Evolutionary conservation across 1,140 invertebrate species (phyloP).

Genomic region (Drosophila grimshawi): DNA sequence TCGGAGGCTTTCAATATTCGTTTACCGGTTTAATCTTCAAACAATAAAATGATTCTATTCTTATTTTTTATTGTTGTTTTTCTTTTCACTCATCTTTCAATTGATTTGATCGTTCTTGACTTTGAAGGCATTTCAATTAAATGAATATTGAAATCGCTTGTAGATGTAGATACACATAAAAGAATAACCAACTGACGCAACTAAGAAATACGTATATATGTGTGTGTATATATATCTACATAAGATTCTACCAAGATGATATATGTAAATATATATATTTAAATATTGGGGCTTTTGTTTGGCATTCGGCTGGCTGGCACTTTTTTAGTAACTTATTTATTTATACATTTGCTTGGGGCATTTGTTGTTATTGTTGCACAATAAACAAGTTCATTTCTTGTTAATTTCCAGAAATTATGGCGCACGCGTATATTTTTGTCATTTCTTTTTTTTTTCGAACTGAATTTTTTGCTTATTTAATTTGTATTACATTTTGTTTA

Average conservation of each 20-base stretch:
- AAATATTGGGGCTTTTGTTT: constrained; percentile 23
- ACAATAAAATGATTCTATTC: background rate
- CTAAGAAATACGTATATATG: constrained; percentile 26
- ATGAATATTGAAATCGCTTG: constrained; percentile 24
- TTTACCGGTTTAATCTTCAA: constrained; percentile 5
- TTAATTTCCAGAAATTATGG: background rate
- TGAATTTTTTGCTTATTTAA: constrained; percentile 22
- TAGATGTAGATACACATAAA: constrained; percentile 39
- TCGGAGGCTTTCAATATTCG: background rate
- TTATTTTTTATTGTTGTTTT: background rate
- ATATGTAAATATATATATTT: constrained; percentile 16
- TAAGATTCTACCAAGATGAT: background rate
- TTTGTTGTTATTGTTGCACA: constrained; percentile 33
- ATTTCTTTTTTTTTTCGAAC: constrained; percentile 4
- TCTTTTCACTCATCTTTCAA: constrained; percentile 13
- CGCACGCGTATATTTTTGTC: constrained; percentile 2
- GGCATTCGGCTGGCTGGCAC: constrained; percentile 38
- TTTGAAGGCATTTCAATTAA: constrained; percentile 44
- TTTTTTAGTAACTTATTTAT: constrained; percentile 66
- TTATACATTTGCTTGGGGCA: constrained; percentile 42
- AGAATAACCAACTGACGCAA: constrained; percentile 21
- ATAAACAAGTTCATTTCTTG: constrained; percentile 50
- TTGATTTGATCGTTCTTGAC: constrained; percentile 35
- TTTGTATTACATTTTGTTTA: constrained; percentile 36
- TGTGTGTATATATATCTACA: constrained; percentile 21